Conservation (phyloP, 2,888 invertebrate genomes). For the Cheilosia grossa region DNA sequence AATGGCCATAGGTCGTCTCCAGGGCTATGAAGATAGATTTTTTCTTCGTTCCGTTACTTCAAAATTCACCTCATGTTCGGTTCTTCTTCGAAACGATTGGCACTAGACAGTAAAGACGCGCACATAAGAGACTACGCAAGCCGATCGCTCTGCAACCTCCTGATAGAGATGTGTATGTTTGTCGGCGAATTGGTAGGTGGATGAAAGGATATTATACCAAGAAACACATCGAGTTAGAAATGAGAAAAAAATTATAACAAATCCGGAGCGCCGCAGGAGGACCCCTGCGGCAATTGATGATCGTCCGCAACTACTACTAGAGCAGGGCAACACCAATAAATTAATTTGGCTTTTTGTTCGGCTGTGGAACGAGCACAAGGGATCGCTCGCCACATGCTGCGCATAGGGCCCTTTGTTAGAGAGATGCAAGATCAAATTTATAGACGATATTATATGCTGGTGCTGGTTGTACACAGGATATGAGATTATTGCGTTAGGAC, state of each 20-base stretch:
- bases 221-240: constrained; percentile 45
- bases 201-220: constrained; percentile 55
- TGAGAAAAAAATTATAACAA: constrained; percentile 11
- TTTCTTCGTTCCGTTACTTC: not conserved
- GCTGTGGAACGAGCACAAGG: constrained; percentile 24
- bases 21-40: constrained; percentile 16
- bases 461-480: constrained; percentile 55
- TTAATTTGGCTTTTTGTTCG: constrained; percentile 64
- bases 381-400: constrained; percentile 62
- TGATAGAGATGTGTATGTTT: constrained; percentile 49
- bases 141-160: constrained; percentile 12
- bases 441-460: constrained; percentile 32
- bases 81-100: constrained; percentile 43
- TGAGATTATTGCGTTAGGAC: constrained; percentile 68
- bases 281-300: constrained; percentile 69
- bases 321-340: constrained; percentile 68
- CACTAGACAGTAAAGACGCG: not conserved
- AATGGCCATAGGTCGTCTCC: constrained; percentile 60
- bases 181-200: constrained; percentile 71
- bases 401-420: constrained; percentile 46
- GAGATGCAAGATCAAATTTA: constrained; percentile 57
- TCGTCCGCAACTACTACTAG: constrained; percentile 48
- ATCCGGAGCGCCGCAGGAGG: constrained; percentile 61
- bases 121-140: constrained; percentile 58
- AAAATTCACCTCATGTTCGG: constrained; percentile 65